These are phyloP conservation scores for Papilio elwesi DNA, from an alignment of 2,888 invertebrate genomes.

Conservation along the genomic window DNA sequence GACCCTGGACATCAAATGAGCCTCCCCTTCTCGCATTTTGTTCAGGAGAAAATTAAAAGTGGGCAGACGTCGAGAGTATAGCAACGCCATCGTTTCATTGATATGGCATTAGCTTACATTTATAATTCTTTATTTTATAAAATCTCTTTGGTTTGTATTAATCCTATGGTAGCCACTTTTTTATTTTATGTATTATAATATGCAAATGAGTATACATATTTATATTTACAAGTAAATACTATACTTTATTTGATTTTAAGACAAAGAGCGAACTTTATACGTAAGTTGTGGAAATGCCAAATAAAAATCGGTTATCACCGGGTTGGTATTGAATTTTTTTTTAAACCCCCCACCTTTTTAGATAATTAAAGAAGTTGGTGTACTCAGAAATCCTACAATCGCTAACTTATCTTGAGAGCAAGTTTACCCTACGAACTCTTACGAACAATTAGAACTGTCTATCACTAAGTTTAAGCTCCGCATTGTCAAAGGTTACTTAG, in stretches of 20 bases:
- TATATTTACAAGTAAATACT: too few species aligned
- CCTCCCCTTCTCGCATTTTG: conserved; percentile 77
- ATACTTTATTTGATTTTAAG: too few species aligned
- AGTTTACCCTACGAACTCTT: too few species aligned
- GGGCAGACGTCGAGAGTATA: conserved; percentile 62
- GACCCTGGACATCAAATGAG: conserved; percentile 81
- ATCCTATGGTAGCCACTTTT: too few species aligned
- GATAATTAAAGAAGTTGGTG: conserved; percentile 9
- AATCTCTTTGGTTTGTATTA: not conserved
- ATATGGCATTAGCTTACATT: conserved; percentile 39
- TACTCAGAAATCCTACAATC: conserved; percentile 60
- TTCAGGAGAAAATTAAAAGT: conserved; percentile 77
- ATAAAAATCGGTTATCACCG: too few species aligned
- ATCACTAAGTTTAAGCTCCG: conserved; percentile 53
- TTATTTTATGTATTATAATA: too few species aligned
- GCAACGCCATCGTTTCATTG: conserved; percentile 48
- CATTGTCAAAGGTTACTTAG: conserved; percentile 44
- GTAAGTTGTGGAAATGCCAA: too few species aligned
- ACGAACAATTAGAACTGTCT: conserved; percentile 55
- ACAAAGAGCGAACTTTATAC: too few species aligned
- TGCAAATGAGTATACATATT: too few species aligned
- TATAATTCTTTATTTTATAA: conserved; percentile 2
- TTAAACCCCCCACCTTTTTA: not conserved
- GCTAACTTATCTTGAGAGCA: conserved; percentile 53
- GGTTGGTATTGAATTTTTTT: too few species aligned